Evolutionary conservation across 2,113 vertebrate species (phyloP).

Genomic region (Mugil cephalus): DNA sequence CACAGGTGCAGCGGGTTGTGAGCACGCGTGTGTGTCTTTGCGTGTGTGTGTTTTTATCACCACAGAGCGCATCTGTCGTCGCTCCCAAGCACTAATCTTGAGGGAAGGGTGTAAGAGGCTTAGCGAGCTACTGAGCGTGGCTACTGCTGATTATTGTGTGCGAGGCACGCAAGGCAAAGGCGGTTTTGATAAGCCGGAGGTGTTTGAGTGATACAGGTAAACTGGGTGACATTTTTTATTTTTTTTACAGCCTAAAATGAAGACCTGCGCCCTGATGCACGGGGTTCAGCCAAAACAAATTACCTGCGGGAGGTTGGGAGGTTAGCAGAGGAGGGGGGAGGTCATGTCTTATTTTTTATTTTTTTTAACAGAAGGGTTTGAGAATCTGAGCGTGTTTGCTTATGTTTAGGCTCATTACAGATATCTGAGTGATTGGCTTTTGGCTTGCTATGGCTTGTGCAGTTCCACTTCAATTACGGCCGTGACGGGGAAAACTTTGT

Average conservation of each 20-base stretch:
- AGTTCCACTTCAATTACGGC: conserved; percentile 64
- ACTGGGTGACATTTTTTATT: conserved; percentile 75
- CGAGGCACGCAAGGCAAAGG: conserved; percentile 82
- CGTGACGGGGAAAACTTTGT: conserved; percentile 68
- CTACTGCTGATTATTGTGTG: conserved; percentile 86
- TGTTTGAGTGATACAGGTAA: conserved; percentile 86
- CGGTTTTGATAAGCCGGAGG: conserved; percentile 85
- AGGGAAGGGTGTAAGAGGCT: conserved; percentile 88
- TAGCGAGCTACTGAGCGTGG: conserved; percentile 85
- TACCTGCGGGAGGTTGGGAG: conserved; percentile 26
- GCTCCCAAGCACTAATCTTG: conserved; percentile 86
- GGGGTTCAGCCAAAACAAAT: conserved; percentile 56
- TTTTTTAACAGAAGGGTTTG: conserved; percentile 40
- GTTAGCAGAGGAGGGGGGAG: too few relatives aligned
- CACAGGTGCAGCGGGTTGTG: conserved; percentile 73
- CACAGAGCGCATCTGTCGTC: conserved; percentile 83
- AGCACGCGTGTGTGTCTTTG: conserved; percentile 45
- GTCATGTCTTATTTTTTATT: conserved; percentile 27
- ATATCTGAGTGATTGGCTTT: conserved; percentile 59
- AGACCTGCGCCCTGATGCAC: conserved; percentile 59
- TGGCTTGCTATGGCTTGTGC: conserved; percentile 65
- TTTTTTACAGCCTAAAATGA: conserved; percentile 65
- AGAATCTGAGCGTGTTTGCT: conserved; percentile 45
- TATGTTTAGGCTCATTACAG: conserved; percentile 58
- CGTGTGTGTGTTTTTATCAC: conserved; percentile 78